Evolutionary conservation across 2,888 invertebrate species (phyloP).

Genomic region (Eilema depressum): DNA sequence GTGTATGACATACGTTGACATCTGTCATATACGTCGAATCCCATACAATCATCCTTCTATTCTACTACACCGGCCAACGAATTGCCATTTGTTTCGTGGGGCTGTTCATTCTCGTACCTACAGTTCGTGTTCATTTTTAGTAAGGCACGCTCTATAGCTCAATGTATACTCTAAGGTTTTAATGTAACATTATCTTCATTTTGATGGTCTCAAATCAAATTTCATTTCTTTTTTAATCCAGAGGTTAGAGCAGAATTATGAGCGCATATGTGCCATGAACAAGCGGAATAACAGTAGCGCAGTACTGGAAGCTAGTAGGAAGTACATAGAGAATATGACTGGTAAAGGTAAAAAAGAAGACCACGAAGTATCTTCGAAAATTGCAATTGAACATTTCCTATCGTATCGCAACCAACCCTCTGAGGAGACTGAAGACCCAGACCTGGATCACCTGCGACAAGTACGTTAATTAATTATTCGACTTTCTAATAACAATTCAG

Average conservation of each 20-base stretch:
- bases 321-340: conserved; percentile 21
- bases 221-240: not conserved
- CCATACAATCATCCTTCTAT: no score
- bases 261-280: conserved; percentile 17
- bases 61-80: no score
- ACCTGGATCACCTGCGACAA: conserved; percentile 12
- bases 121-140: no score
- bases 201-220: not conserved
- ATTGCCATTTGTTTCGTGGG: no score
- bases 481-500: no score
- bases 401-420: conserved; percentile 23
- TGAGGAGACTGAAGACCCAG: conserved; percentile 13
- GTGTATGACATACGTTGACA: no score
- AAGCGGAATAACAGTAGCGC: conserved; percentile 27
- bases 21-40: no score
- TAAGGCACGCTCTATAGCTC: no score
- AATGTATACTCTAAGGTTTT: no score
- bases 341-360: conserved; percentile 5
- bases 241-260: conserved; percentile 17
- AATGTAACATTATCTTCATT: no score
- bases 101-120: no score
- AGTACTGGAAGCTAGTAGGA: conserved; percentile 18
- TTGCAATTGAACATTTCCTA: conserved; percentile 23
- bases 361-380: conserved; percentile 10
- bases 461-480: conserved; percentile 14